Conservation (phyloP, 2,888 invertebrate species). For the Drosophila mayaguana region DNA sequence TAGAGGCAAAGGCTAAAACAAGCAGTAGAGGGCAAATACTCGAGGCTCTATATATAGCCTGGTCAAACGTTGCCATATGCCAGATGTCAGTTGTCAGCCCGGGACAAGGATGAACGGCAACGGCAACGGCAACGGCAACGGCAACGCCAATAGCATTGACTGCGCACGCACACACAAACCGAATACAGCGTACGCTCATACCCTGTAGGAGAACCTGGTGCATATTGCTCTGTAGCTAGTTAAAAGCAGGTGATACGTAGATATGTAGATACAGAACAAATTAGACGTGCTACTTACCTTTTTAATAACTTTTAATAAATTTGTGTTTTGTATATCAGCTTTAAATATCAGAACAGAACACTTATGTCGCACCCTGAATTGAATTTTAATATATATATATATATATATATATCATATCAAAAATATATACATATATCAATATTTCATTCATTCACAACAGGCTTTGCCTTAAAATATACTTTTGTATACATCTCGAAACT, state of each 20-base stretch:
- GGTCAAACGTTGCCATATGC: slow-evolving; percentile 40
- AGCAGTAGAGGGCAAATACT: slow-evolving; percentile 6
- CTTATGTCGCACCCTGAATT: too few relatives aligned
- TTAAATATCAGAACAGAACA: not conserved
- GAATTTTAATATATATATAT: too few relatives aligned
- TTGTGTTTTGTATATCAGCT: not conserved
- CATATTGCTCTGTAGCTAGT: too few relatives aligned
- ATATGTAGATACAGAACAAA: too few relatives aligned
- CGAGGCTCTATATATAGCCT: slow-evolving; percentile 29
- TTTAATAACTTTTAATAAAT: too few relatives aligned
- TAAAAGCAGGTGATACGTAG: too few relatives aligned
- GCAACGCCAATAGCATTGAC: slow-evolving; percentile 26
- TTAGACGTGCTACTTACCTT: too few relatives aligned
- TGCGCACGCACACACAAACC: slow-evolving; percentile 29
- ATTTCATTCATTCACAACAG: too few relatives aligned
- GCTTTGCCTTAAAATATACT: not conserved
- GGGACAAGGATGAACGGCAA: slow-evolving; percentile 35
- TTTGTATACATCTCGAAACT: not conserved
- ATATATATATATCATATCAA: too few relatives aligned
- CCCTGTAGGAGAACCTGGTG: not conserved
- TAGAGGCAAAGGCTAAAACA: slow-evolving; percentile 20
- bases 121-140: slow-evolving; percentile 17
- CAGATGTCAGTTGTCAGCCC: slow-evolving; percentile 63
- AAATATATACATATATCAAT: too few relatives aligned
- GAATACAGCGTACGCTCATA: slow-evolving; percentile 8